These are phyloP conservation scores for Pyrgilauda ruficollis DNA, from an alignment of 2,113 vertebrate species.

Conservation along the genomic window DNA sequence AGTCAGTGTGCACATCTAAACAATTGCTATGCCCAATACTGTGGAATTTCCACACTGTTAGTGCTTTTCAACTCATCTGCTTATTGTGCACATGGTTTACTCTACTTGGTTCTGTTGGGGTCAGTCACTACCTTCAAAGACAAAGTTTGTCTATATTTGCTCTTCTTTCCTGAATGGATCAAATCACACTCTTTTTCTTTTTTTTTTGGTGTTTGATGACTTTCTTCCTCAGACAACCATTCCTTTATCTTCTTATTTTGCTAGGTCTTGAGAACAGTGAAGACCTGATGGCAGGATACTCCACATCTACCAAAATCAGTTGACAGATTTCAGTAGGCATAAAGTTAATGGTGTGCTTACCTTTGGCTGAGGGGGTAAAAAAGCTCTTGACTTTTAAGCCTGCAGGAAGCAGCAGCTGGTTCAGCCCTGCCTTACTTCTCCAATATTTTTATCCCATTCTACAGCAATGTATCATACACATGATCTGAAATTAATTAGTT, in stretches of 20 bases:
- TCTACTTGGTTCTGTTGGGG: background rate
- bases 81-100: constrained; percentile 31
- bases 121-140: constrained; percentile 35
- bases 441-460: background rate
- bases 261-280: background rate
- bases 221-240: background rate
- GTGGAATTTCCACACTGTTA: constrained; percentile 47
- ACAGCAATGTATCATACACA: background rate
- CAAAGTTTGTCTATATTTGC: constrained; percentile 37
- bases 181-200: background rate
- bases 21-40: constrained; percentile 19
- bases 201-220: background rate
- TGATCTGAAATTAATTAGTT: background rate
- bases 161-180: constrained; percentile 26
- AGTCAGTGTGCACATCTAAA: constrained; percentile 29
- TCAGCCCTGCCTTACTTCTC: background rate
- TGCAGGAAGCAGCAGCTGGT: background rate
- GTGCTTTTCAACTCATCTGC: constrained; percentile 34
- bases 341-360: background rate
- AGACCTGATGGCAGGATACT: background rate
- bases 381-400: background rate
- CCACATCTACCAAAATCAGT: background rate
- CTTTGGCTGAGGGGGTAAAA: background rate
- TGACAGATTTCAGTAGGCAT: background rate
- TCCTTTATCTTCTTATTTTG: constrained; percentile 14